phyloP scores from a whole-genome alignment of 2,888 invertebrate genomes.

The Pterostichus madidus region DNA sequence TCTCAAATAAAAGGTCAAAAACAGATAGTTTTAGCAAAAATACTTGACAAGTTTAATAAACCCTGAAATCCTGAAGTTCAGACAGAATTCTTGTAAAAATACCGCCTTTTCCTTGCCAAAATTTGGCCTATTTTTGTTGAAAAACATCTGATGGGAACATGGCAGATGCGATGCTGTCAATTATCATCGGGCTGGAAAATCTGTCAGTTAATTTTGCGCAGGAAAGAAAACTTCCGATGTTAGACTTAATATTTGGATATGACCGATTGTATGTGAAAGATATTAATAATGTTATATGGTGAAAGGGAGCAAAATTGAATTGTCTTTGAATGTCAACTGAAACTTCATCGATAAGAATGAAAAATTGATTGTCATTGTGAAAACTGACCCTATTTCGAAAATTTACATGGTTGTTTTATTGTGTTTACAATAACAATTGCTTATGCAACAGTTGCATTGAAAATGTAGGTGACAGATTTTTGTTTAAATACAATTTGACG shows the following conservation, averaged over 20 bases:
- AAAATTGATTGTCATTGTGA: constrained; percentile 39
- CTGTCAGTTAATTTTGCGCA: constrained; percentile 10
- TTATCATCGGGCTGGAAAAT: constrained; percentile 1
- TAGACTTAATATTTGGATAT: constrained; percentile 10
- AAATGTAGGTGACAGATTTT: constrained; percentile 17
- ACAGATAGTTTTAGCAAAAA: constrained; percentile 7
- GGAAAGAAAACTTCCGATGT: constrained; percentile 25
- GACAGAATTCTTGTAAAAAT: constrained; percentile 8
- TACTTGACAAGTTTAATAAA: neutral
- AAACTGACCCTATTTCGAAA: constrained; percentile 46
- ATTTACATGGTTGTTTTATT: constrained; percentile 12
- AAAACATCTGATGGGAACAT: constrained; percentile 22
- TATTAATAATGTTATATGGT: constrained; percentile 25
- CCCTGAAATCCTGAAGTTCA: constrained; percentile 1
- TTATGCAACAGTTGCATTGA: constrained; percentile 20
- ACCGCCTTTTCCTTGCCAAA: neutral
- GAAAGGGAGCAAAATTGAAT: constrained; percentile 25
- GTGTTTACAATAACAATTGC: constrained; percentile 14
- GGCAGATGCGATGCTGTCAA: constrained; percentile 7
- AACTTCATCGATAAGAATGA: constrained; percentile 32
- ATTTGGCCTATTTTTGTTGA: constrained; percentile 4
- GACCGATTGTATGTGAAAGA: constrained; percentile 1
- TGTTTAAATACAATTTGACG: constrained; percentile 4
- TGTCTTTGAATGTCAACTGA: constrained; percentile 40
- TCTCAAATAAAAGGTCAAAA: constrained; percentile 14